A percentile compares a stretch with the other conserved stretches of the same genome.
Evolutionary conservation across 2,797 vertebrate genomes (phyloP).

Genomic region (Silurus aristotelis): DNA sequence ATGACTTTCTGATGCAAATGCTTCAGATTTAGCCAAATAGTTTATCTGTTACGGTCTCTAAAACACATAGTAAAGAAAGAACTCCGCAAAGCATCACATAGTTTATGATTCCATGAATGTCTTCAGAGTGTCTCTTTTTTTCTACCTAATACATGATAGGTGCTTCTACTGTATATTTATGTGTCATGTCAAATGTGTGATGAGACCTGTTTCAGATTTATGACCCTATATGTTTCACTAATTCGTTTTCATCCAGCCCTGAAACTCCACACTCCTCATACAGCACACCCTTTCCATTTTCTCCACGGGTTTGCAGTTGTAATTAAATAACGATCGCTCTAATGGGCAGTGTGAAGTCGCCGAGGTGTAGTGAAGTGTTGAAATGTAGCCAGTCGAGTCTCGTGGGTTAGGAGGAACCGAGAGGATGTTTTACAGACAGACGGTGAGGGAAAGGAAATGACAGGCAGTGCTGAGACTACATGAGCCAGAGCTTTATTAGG

Average conservation of each 20-base stretch:
- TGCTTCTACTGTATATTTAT: not conserved
- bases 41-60: not conserved
- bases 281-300: slow-evolving; percentile 20
- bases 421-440: slow-evolving; percentile 33
- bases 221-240: not conserved
- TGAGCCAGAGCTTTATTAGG: slow-evolving; percentile 19
- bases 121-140: too few species aligned
- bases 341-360: slow-evolving; percentile 31
- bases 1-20: not conserved
- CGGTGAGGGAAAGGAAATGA: slow-evolving; percentile 9
- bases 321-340: slow-evolving; percentile 44
- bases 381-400: slow-evolving; percentile 28
- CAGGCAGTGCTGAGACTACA: slow-evolving; percentile 35
- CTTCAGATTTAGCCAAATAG: not conserved
- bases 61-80: not conserved
- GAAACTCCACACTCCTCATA: not conserved
- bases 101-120: too few species aligned
- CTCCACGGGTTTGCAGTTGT: slow-evolving; percentile 24
- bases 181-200: not conserved
- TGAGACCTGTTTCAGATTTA: slow-evolving; percentile 11
- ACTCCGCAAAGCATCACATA: too few species aligned
- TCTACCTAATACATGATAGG: not conserved
- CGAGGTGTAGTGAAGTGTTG: slow-evolving; percentile 40
- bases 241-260: not conserved
- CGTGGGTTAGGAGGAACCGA: not conserved